Base-by-base conservation (phyloP, 2,797 vertebrate genomes). In the Sebastes trivittatus region DNA sequence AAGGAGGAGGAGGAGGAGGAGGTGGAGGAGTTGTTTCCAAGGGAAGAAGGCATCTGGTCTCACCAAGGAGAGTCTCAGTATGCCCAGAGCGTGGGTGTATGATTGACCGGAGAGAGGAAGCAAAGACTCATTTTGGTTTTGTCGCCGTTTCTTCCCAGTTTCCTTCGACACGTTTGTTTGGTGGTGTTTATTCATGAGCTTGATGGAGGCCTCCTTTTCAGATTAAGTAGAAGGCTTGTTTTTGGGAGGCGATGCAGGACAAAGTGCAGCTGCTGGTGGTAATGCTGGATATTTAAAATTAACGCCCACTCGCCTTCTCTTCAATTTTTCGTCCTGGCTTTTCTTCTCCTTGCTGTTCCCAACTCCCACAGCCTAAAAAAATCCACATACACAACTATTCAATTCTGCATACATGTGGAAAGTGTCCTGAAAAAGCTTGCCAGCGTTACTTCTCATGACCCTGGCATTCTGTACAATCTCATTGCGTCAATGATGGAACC, bases 11-110 rank as follows among this genome's bases (percentile, higher is more conserved):
- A 27, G 69, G 54, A 56, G 72, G 56, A 27, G 69, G 54, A 16
- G 59, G 25, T 49, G 7, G 46, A 20, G 67, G 70, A 72, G 64
- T 67, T 27, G 62, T 81, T 78, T 82, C 46, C 65, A 70, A 78
- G 72, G 77, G 66, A 82, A 70, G 72, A 72, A 85, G 86, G 88
- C 88, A 87, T 93, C 93, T 92, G 93, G 85, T 87, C 82, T 88
- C 78, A 82, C 84, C 78, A 14, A 82, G 77, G 77, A 87, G 82
- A 77, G 76, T 82, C 73, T 86, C 59, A 52, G 80, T 69, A 9
- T 80, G 84, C 80, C 79, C 73, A 32, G 38, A 79, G 82, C 27
- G 90, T 88, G 88, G 86, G 83, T 42, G 85, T 83, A 59, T 77
- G 84, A 88, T 84, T 69, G 86, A 86, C 83, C 83, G 30, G 55